Evolutionary conservation across 1,140 invertebrate species (phyloP), one percentile per base, ranked within the genome.

Genomic region (Samia ricini): DNA sequence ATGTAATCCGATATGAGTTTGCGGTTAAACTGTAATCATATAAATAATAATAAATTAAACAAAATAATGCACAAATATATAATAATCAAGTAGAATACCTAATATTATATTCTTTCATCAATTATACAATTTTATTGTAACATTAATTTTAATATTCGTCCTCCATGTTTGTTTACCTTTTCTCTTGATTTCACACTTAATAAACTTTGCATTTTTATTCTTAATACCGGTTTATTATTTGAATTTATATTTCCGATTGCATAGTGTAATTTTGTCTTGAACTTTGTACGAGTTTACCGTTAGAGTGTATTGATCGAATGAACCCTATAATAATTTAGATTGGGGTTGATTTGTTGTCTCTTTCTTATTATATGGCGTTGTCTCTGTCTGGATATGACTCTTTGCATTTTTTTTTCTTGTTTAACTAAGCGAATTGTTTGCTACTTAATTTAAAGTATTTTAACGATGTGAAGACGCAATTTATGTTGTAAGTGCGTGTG

Each of bases 261-360:
- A 36, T 36, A 51, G 5, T 51, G 19, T 21, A 2, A 51, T 12
- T 22, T 51, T 22, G 20, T 22, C 19, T 21, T 22, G 50, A 20
- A 51, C 50, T 19, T 18, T 6, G 21, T 21, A 51, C 4, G 19
- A 51, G 50, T 21, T 51, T 6, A 51, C 4, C 50, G 50, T 51
- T 10, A 24, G 10, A 24, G 10, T n/a, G 24, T 55, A 55, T 55
- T 24, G 52, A 55, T 55, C 52, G 20, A 24, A 55, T 24, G 22
- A 55, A 22, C 52, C 52, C 21, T 22, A 55, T 22, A n/a, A 24
- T 55, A 42, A 42, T 24, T 55, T 55, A 22, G 21, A 15, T n/a
- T 23, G 52, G 52, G 52, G 52, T 23, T 4, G 33, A 42, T 42
- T 2, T 24, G 52, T 23, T 24, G 52, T 23, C 52, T 23, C 52